phyloP scores from a whole-genome alignment of 2,113 vertebrate species.

The Petromus typicus region DNA sequence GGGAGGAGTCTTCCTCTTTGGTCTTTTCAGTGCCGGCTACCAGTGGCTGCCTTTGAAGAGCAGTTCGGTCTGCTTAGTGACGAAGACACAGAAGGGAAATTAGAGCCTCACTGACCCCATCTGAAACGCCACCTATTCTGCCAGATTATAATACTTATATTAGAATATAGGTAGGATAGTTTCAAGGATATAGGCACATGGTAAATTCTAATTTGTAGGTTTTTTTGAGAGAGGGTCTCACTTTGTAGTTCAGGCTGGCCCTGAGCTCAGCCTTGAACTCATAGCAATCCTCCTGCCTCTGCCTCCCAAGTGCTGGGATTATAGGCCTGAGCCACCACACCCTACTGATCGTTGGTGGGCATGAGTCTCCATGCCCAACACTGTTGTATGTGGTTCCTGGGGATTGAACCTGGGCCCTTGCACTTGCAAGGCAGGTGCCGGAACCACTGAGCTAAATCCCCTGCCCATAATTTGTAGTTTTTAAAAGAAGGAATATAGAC shows the following conservation, averaged over 20 bases:
- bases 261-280: too few species aligned
- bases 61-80: not conserved
- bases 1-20: not conserved
- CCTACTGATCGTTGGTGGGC: too few species aligned
- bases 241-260: too few species aligned
- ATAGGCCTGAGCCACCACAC: too few species aligned
- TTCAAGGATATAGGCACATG: too few species aligned
- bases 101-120: not conserved
- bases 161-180: not conserved
- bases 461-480: not conserved
- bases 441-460: too few species aligned
- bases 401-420: too few species aligned
- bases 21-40: not conserved
- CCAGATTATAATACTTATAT: not conserved
- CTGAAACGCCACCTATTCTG: not conserved
- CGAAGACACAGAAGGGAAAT: not conserved
- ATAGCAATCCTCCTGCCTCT: too few species aligned
- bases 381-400: too few species aligned
- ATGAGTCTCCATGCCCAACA: too few species aligned
- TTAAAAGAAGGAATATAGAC: not conserved
- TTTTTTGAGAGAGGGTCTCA: not conserved
- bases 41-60: not conserved
- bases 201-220: not conserved
- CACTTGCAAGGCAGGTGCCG: too few species aligned
- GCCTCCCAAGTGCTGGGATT: too few species aligned